These are phyloP conservation scores for Maniola hyperantus DNA, from an alignment of 2,888 invertebrate genomes.

Conservation along the genomic window DNA sequence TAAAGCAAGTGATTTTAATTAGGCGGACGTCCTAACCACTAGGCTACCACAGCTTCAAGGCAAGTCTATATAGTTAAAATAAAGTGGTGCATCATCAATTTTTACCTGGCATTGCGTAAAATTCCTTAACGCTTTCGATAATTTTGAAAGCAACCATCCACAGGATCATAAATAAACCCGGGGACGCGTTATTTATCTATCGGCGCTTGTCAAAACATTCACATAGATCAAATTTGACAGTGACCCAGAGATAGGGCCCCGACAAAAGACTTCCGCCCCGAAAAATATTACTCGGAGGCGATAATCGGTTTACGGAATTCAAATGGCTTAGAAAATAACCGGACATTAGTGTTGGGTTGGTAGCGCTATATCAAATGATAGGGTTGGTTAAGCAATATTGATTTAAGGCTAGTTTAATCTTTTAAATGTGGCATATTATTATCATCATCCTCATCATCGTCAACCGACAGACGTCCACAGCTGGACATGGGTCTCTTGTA, in stretches of 20 bases:
- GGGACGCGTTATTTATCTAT: slow-evolving; percentile 44
- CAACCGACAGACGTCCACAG: no score
- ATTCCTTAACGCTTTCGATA: slow-evolving; percentile 35
- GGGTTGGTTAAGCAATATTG: background rate
- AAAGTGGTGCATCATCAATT: slow-evolving; percentile 26
- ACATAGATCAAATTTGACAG: slow-evolving; percentile 63
- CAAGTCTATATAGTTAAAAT: no score
- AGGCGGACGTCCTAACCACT: no score
- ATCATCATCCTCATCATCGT: no score
- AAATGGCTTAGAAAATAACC: slow-evolving; percentile 19
- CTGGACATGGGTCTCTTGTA: no score
- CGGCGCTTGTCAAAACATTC: slow-evolving; percentile 66
- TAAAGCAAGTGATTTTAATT: no score
- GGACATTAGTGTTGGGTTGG: background rate
- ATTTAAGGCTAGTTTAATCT: background rate
- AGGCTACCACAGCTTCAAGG: no score
- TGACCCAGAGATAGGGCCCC: slow-evolving; percentile 58
- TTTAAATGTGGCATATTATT: no score
- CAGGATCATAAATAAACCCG: slow-evolving; percentile 47
- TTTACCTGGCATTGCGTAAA: slow-evolving; percentile 58
- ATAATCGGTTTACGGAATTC: slow-evolving; percentile 48
- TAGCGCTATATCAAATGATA: background rate
- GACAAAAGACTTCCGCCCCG: slow-evolving; percentile 67
- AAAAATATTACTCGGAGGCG: slow-evolving; percentile 50
- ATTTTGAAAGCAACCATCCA: slow-evolving; percentile 42